phyloP scores from a whole-genome alignment of 2,888 invertebrate genomes.

The Spialia ferax region DNA sequence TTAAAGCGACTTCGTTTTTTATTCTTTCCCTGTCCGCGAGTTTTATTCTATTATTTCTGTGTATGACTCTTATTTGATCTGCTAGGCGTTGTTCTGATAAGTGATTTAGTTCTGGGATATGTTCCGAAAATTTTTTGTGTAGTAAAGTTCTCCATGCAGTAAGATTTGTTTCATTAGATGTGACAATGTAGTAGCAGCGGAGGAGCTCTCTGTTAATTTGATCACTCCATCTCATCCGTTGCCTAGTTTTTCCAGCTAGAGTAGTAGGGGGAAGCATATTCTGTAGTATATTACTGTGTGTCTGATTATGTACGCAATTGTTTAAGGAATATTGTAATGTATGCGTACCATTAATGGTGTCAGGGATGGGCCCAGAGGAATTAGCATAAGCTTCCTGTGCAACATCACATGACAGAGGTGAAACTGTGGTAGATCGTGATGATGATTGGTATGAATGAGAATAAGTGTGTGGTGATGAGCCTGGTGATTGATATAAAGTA shows the following conservation, averaged over 20 bases:
- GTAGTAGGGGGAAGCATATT: slow-evolving; percentile 39
- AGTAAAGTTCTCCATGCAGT: slow-evolving; percentile 30
- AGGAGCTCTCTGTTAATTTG: slow-evolving; percentile 40
- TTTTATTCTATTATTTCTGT: slow-evolving; percentile 36
- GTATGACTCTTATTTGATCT: slow-evolving; percentile 37
- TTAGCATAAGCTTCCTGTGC: slow-evolving; percentile 18
- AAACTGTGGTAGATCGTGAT: not conserved
- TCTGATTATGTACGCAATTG: slow-evolving; percentile 12
- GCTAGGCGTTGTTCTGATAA: slow-evolving; percentile 35
- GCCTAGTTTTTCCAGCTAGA: slow-evolving; percentile 39
- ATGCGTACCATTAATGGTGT: slow-evolving; percentile 17
- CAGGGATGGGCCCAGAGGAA: slow-evolving; percentile 18
- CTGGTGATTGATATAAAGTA: slow-evolving; percentile 10
- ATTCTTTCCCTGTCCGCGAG: slow-evolving; percentile 10
- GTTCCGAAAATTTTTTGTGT: slow-evolving; percentile 25
- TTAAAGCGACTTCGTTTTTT: not conserved
- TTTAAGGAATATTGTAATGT: not conserved
- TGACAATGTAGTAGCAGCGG: slow-evolving; percentile 36
- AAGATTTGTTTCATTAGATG: slow-evolving; percentile 24
- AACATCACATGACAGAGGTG: slow-evolving; percentile 12
- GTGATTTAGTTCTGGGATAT: slow-evolving; percentile 26
- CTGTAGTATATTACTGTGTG: slow-evolving; percentile 14
- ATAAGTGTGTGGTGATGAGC: slow-evolving; percentile 14
- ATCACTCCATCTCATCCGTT: slow-evolving; percentile 41
- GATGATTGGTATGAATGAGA: slow-evolving; percentile 6